phyloP scores from a whole-genome alignment of 1,140 invertebrate genomes.

The Sinella curviseta region DNA sequence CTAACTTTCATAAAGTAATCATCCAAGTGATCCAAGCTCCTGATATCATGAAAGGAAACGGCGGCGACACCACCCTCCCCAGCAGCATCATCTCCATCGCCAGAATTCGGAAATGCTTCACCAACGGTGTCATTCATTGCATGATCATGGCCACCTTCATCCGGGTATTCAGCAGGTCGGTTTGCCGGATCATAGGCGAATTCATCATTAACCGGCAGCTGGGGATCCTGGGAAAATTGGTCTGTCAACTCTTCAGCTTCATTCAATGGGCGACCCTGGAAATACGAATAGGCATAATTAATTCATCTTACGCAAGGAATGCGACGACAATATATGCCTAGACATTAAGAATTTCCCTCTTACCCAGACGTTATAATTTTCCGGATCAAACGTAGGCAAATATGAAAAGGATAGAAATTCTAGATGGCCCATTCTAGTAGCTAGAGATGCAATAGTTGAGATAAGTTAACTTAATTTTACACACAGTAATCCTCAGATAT shows the following conservation, averaged over 20 bases:
- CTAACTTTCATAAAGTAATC: neutral
- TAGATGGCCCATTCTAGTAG: conserved; percentile 13
- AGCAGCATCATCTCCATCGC: neutral
- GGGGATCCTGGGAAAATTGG: neutral
- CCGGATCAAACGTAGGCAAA: conserved; percentile 22
- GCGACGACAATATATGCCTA: neutral
- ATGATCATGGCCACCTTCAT: neutral
- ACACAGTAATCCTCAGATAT: neutral
- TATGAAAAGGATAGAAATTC: conserved; percentile 26
- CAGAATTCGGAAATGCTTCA: no score
- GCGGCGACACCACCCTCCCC: neutral
- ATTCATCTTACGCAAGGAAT: neutral
- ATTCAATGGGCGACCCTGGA: conserved; percentile 30
- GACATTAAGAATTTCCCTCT: neutral
- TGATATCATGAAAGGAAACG: neutral
- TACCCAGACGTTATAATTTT: conserved; percentile 36
- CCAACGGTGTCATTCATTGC: neutral
- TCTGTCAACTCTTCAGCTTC: neutral
- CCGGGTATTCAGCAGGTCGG: conserved; percentile 33
- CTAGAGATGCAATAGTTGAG: conserved; percentile 20
- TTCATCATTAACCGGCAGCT: conserved; percentile 5
- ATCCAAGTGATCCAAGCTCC: neutral
- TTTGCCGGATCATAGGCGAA: conserved; percentile 38
- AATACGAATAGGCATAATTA: conserved; percentile 9
- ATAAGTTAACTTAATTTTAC: no score